Conservation (phyloP, 1,140 invertebrate species). For the Ylistrum balloti region DNA sequence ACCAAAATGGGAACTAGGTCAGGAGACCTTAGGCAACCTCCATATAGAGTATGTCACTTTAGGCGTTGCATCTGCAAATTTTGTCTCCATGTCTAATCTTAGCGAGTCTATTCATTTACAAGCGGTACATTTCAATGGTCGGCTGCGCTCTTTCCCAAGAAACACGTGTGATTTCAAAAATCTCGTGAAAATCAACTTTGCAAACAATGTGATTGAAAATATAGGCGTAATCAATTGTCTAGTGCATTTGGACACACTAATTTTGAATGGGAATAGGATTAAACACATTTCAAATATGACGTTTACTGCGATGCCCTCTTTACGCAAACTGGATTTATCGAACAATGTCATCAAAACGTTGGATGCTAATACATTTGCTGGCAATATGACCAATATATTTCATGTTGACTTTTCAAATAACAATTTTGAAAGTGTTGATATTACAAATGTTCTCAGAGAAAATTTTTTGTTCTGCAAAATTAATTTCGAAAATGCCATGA, state of each 20-base stretch:
- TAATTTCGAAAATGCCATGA: neutral
- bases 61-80: neutral
- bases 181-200: constrained; percentile 28
- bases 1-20: neutral
- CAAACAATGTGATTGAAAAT: neutral
- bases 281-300: constrained; percentile 3
- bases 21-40: neutral
- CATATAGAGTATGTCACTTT: neutral
- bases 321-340: constrained; percentile 37
- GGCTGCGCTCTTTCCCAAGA: neutral
- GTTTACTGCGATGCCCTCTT: neutral
- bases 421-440: neutral
- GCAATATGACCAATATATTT: neutral
- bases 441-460: neutral
- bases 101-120: neutral
- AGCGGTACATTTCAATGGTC: neutral
- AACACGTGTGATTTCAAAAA: constrained; percentile 42
- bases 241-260: neutral
- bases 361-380: neutral
- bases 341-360: constrained; percentile 18
- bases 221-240: constrained; percentile 7
- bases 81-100: neutral
- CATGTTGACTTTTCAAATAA: constrained; percentile 43
- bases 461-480: neutral
- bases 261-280: constrained; percentile 8